Percentiles rank a stretch among this genome's conserved stretches.
Conservation (phyloP, 2,888 invertebrate genomes). For the Dioctria linearis region DNA sequence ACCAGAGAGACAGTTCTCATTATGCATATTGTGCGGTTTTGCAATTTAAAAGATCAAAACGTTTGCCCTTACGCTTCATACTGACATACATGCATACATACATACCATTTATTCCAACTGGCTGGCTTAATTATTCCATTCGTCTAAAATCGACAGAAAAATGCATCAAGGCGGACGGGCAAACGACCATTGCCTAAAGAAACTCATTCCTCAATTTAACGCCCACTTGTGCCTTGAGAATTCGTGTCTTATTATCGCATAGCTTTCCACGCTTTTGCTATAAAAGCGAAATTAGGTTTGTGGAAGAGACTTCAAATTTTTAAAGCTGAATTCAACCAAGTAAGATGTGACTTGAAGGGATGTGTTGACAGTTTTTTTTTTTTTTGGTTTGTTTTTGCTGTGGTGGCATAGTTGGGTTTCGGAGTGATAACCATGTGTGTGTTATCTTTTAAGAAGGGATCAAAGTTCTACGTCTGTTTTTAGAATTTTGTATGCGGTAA, state of each 20-base stretch:
- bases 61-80: conserved; percentile 4
- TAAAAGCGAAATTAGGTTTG: conserved; percentile 9
- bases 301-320: conserved; percentile 19
- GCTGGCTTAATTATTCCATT: neutral
- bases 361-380: neutral
- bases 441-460: conserved; percentile 17
- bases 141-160: neutral
- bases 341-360: neutral
- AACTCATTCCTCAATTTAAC: neutral
- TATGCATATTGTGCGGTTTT: neutral
- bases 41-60: conserved; percentile 6
- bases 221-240: neutral
- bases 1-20: neutral
- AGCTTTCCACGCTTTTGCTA: neutral
- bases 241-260: neutral
- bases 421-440: conserved; percentile 1
- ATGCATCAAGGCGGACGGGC: neutral
- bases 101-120: neutral
- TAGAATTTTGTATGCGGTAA: neutral
- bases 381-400: no score
- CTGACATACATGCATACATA: neutral
- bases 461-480: conserved; percentile 22
- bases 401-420: neutral
- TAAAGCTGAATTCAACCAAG: neutral
- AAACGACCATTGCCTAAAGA: neutral